Evolutionary conservation across 1,140 invertebrate species (phyloP).

Genomic region (Drosophila setifemur): DNA sequence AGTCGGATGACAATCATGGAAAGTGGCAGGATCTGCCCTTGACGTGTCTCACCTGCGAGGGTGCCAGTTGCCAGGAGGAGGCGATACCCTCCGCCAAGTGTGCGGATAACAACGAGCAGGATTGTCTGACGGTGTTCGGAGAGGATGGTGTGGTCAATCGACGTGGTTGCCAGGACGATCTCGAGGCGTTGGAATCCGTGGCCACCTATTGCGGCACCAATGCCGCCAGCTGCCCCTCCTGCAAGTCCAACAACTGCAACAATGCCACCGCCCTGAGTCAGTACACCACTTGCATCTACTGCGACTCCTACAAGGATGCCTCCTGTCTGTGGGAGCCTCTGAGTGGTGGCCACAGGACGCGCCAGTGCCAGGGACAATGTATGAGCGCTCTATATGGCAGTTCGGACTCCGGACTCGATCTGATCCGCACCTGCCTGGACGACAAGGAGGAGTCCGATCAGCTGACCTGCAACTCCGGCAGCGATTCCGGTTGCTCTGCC

Average conservation of each 20-base stretch:
- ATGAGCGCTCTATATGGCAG: constrained; percentile 72
- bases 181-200: constrained; percentile 24
- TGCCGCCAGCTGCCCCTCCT: constrained; percentile 44
- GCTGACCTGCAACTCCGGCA: constrained; percentile 26
- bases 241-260: constrained; percentile 78
- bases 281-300: constrained; percentile 68
- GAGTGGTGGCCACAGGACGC: constrained; percentile 32
- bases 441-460: constrained; percentile 68
- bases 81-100: constrained; percentile 16
- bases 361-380: constrained; percentile 68
- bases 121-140: constrained; percentile 70
- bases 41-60: constrained; percentile 53
- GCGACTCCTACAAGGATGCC: constrained; percentile 56
- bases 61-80: constrained; percentile 21
- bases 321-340: constrained; percentile 49
- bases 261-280: constrained; percentile 38
- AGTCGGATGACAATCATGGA: constrained; percentile 63
- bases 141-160: constrained; percentile 26
- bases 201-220: constrained; percentile 43
- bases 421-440: constrained; percentile 70
- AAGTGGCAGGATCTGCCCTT: constrained; percentile 78
- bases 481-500: constrained; percentile 42
- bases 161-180: constrained; percentile 63
- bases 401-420: constrained; percentile 40
- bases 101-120: constrained; percentile 70